phyloP scores from a whole-genome alignment of 2,797 vertebrate species.

The Cossypha heuglini region DNA sequence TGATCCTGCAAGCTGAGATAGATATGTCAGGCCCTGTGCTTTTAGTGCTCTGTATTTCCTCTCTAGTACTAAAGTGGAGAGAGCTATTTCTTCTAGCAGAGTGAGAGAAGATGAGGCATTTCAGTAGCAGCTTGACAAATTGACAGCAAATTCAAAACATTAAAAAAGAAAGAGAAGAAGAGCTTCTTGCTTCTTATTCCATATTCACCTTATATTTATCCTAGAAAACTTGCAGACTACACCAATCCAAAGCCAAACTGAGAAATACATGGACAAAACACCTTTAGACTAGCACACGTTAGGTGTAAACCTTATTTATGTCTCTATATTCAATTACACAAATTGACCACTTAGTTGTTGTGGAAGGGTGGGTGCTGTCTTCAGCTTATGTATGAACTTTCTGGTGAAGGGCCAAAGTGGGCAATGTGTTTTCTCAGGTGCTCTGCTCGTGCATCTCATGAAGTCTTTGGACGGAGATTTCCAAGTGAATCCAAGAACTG shows the following conservation, averaged over 20 bases:
- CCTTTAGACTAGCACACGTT: neutral
- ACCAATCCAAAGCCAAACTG: neutral
- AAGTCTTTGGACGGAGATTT: neutral
- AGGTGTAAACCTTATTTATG: neutral
- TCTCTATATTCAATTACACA: neutral
- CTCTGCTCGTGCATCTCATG: fast-evolving
- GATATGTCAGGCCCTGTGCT: neutral
- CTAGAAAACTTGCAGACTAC: neutral
- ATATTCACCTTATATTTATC: neutral
- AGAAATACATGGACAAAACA: neutral
- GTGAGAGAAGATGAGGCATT: neutral
- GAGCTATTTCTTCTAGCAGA: neutral
- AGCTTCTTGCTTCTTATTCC: neutral
- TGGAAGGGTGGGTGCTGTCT: neutral
- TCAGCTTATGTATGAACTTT: neutral
- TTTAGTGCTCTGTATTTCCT: neutral
- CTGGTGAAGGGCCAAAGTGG: neutral
- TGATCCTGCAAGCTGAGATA: neutral
- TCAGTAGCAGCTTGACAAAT: neutral
- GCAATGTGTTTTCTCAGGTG: neutral
- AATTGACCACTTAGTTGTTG: neutral
- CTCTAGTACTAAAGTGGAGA: neutral
- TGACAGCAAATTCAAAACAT: neutral
- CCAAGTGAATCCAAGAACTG: neutral
- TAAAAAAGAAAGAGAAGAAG: neutral